A percentile compares a stretch with the other conserved stretches of the same genome.
phyloP scores from a whole-genome alignment of 2,888 invertebrate genomes.

The Camptogramma bilineatum region DNA sequence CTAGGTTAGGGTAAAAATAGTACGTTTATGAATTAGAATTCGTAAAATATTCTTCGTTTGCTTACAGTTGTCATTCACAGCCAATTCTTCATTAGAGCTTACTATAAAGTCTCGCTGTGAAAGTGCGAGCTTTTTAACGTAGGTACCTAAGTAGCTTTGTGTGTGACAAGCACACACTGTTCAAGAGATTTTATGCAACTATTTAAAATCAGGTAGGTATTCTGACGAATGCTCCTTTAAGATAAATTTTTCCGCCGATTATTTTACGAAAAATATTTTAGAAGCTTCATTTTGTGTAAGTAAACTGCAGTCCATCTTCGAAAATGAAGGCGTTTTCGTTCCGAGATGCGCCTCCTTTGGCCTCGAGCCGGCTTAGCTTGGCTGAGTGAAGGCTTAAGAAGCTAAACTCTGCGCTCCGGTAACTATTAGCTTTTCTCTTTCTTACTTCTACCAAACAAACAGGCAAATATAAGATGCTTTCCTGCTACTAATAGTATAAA shows the following conservation, averaged over 20 bases:
- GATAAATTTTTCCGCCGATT: slow-evolving; percentile 1
- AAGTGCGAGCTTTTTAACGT: not conserved
- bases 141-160: not conserved
- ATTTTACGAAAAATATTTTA: slow-evolving; percentile 4
- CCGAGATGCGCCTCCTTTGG: slow-evolving; percentile 31
- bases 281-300: slow-evolving; percentile 15
- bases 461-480: not conserved
- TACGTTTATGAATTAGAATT: not conserved
- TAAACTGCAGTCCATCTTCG: slow-evolving; percentile 25
- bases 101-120: not conserved
- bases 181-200: not conserved
- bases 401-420: slow-evolving; percentile 54
- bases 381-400: slow-evolving; percentile 74
- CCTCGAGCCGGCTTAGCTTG: slow-evolving; percentile 58
- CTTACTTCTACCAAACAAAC: slow-evolving; percentile 21
- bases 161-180: not conserved
- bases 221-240: not conserved
- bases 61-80: not conserved
- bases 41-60: not conserved
- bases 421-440: slow-evolving; percentile 59
- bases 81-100: not conserved
- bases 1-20: not conserved
- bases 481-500: not conserved
- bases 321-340: slow-evolving; percentile 32
- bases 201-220: not conserved